Conservation (phyloP, 2,113 vertebrate species). For the Anoplopoma fimbria region DNA sequence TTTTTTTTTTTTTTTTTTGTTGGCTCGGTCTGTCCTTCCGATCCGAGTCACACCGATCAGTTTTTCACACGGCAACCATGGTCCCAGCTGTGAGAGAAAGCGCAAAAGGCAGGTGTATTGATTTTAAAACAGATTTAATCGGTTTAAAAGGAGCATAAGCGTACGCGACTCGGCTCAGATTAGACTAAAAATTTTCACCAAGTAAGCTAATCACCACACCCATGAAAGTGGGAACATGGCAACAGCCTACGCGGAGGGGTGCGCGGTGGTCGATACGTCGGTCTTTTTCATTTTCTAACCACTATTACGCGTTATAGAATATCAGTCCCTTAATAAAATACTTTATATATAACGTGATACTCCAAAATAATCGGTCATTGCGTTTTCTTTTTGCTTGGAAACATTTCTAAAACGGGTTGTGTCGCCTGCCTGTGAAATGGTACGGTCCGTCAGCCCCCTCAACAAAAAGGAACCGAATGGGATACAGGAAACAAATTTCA, state of each 20-base stretch:
- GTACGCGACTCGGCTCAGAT: constrained; percentile 54
- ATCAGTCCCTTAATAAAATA: rapidly evolving
- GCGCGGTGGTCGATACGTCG: background rate
- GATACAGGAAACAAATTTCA: constrained; percentile 80
- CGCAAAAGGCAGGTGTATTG: constrained; percentile 43
- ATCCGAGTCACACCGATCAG: constrained; percentile 51
- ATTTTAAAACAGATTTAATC: constrained; percentile 54
- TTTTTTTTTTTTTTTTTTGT: background rate
- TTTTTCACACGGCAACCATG: constrained; percentile 79
- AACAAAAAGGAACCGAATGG: constrained; percentile 80
- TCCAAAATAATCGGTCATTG: rapidly evolving
- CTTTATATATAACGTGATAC: background rate
- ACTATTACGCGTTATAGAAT: background rate
- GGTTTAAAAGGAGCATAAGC: constrained; percentile 60
- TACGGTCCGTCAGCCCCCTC: constrained; percentile 75
- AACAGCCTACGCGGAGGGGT: constrained; percentile 80
- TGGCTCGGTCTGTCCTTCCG: constrained; percentile 52
- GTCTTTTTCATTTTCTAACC: background rate
- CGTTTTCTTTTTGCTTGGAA: rapidly evolving
- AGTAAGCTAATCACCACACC: constrained; percentile 87
- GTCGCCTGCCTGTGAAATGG: constrained; percentile 72
- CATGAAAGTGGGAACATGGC: constrained; percentile 88
- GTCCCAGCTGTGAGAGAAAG: constrained; percentile 45
- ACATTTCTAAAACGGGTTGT: background rate
- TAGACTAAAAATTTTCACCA: constrained; percentile 77